Evolutionary conservation across 2,113 vertebrate genomes (phyloP).

Genomic region (Sapayoa aenigma): DNA sequence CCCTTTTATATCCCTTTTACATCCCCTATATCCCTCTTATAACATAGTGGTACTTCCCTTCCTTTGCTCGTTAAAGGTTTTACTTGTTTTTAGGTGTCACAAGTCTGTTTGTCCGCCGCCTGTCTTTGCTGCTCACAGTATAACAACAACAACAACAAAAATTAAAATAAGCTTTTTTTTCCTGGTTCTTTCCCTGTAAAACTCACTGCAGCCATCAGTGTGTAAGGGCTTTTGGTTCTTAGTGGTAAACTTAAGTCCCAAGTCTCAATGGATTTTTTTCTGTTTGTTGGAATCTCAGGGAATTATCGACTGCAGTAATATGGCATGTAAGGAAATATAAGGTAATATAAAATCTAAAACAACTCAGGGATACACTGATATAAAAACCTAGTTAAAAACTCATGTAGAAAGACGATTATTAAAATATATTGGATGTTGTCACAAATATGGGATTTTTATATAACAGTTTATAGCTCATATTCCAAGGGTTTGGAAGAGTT

Average conservation of each 20-base stretch:
- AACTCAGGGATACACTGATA: not conserved
- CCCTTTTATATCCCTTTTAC: too few relatives aligned
- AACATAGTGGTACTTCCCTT: not conserved
- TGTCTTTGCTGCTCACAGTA: not conserved
- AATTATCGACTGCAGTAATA: not conserved
- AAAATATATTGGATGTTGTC: not conserved
- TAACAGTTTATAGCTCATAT: not conserved
- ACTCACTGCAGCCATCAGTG: not conserved
- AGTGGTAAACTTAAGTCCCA: not conserved
- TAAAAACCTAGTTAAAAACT: not conserved
- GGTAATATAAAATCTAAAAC: not conserved
- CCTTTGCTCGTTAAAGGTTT: not conserved
- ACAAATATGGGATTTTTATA: not conserved
- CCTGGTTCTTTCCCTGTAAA: not conserved
- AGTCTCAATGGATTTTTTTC: not conserved
- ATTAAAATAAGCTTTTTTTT: not conserved
- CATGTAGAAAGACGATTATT: not conserved
- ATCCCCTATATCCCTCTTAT: not conserved
- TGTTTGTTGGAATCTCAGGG: not conserved
- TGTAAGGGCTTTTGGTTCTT: not conserved
- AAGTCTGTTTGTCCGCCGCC: not conserved
- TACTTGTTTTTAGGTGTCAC: not conserved
- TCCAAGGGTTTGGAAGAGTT: not conserved
- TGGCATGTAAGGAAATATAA: rapidly evolving
- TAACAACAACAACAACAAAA: not conserved